Evolutionary conservation across 2,113 vertebrate genomes (phyloP).

Genomic region (Hepsetus odoe): DNA sequence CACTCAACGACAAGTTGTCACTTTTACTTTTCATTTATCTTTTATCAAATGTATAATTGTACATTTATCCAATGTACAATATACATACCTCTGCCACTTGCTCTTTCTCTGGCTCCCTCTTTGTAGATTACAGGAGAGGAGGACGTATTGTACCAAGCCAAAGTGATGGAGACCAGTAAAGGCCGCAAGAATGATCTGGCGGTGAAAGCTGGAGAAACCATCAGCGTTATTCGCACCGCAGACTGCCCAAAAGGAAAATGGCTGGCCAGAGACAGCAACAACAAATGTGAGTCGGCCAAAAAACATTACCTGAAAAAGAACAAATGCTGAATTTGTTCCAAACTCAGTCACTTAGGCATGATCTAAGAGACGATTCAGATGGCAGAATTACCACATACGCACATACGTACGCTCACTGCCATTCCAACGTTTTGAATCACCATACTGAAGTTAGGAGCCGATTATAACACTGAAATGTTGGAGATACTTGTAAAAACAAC

Average conservation of each 20-base stretch:
- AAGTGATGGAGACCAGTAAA: slow-evolving; percentile 57
- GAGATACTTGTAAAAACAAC: too few species aligned
- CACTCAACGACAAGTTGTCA: too few species aligned
- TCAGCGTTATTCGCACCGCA: slow-evolving; percentile 66
- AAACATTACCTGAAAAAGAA: background rate
- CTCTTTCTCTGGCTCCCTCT: slow-evolving; percentile 3
- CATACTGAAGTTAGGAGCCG: too few species aligned
- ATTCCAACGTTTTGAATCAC: too few species aligned
- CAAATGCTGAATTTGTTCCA: background rate
- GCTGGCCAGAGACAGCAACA: slow-evolving; percentile 69
- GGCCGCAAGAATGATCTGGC: slow-evolving; percentile 63
- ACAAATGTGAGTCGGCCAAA: slow-evolving; percentile 73
- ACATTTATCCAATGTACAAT: too few species aligned
- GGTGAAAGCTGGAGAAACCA: slow-evolving; percentile 64
- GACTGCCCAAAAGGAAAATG: slow-evolving; percentile 70
- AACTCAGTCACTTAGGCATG: too few species aligned
- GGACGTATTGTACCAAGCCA: slow-evolving; percentile 63
- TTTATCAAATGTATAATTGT: too few species aligned
- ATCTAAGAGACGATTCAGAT: too few species aligned
- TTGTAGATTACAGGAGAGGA: slow-evolving; percentile 76
- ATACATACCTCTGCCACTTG: slow-evolving; percentile 20
- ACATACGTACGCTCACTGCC: too few species aligned
- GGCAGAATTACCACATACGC: too few species aligned
- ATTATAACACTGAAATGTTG: too few species aligned
- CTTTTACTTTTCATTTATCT: too few species aligned